Percentiles rank a stretch among this genome's conserved stretches.
Conservation (phyloP, 2,113 vertebrate genomes). For the Malurus melanocephalus region DNA sequence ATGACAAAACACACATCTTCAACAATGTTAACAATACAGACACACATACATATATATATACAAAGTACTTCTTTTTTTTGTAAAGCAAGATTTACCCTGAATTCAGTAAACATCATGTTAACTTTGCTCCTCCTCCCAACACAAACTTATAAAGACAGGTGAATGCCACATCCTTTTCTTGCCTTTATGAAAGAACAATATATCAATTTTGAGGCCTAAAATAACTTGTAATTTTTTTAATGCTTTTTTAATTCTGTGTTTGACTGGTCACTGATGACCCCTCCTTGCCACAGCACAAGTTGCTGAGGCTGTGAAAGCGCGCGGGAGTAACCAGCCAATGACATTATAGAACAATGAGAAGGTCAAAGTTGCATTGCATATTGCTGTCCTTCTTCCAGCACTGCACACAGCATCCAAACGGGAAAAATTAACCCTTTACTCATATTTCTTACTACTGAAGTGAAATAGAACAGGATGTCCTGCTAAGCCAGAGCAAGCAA, state of each 20-base stretch:
- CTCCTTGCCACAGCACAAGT: conserved; percentile 9
- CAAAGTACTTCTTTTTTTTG: neutral
- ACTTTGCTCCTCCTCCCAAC: neutral
- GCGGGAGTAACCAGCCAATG: conserved; percentile 28
- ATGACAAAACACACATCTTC: neutral
- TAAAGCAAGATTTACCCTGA: neutral
- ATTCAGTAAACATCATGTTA: neutral
- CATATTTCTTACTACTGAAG: neutral
- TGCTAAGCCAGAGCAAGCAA: conserved; percentile 10
- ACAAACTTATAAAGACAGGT: neutral
- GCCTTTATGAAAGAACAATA: neutral
- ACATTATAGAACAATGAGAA: conserved; percentile 44
- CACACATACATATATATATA: neutral
- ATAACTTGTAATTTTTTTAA: neutral
- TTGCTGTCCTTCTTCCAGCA: conserved; percentile 30
- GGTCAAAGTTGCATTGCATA: conserved; percentile 24
- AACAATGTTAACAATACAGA: neutral
- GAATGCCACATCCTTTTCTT: neutral
- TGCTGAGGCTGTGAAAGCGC: conserved; percentile 25
- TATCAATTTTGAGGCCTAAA: neutral
- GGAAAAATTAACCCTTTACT: conserved; percentile 63
- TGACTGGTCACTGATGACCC: conserved; percentile 26
- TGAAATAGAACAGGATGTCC: conserved; percentile 28
- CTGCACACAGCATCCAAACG: neutral
- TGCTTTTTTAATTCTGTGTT: neutral